Base-by-base conservation (phyloP, 1,140 invertebrate genomes). In the Hydropsyche tenuis region DNA sequence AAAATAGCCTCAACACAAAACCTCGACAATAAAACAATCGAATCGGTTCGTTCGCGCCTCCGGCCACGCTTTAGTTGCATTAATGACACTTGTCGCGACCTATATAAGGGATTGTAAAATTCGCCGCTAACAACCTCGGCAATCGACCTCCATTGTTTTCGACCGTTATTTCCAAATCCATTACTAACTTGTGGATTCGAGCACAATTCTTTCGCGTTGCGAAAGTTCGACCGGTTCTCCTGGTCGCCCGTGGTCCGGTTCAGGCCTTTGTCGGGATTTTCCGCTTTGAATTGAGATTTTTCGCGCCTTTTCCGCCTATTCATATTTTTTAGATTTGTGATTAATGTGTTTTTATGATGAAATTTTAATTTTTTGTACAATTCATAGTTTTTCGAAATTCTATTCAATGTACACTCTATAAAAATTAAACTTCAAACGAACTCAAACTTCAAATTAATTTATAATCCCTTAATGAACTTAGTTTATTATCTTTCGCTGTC, bases 111-210 rank as follows among this genome's bases (percentile, higher is more conserved):
- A 37, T 37, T 37, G 30, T 37, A 37, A 37, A 37, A 37, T 37
- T 37, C 30, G 9, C 3, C 30, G 30, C 30, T 37, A 37, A 37
- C 30, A 37, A 37, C 30, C 30, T 37, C 30, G 30, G 30, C 30
- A 9, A 37, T 37, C 30, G 30, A 37, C 30, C 30, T 37, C 48
- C 22, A 60, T 60, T 60, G 56, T 60, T 60, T 60, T 60, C 20
- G 56, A 60, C 22, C 56, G 56, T 14, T 27, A 27, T 60, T 60
- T 60, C 56, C 56, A 60, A 60, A 60, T 60, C 56, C 56, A 60
- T 60, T 53, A 37, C 30, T 3, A 18, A 53, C 48, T 20, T 60
- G 23, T 22, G 22, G 56, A 25, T 60, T 60, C 22, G 56, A 22
- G 56, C 56, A 25, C 56, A 60, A 23, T 60, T 37, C 30, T 37